Evolutionary conservation across 2,797 vertebrate genomes (phyloP), one percentile per base, ranked within the genome.

Genomic region (Streptopelia turtur): DNA sequence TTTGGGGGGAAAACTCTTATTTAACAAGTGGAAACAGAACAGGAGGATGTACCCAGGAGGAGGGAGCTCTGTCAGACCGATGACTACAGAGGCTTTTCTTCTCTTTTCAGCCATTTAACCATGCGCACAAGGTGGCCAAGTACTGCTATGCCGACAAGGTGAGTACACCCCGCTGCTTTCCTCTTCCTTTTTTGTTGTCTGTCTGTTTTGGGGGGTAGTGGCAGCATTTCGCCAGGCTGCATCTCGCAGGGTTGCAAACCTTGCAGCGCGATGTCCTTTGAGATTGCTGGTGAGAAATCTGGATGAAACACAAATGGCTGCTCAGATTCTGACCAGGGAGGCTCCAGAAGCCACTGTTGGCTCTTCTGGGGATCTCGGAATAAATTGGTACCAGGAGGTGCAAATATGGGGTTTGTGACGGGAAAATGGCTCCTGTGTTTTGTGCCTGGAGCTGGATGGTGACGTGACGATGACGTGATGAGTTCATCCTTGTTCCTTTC

Each of bases 131-230:
- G 91, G 98, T 99, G 93, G 98, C 99, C 81, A 99, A 99, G 97
- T 99, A 98, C 97, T 99, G 99, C 95, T 99, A 99, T 0, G 99
- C 99, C 4, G 98, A 99, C 97, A 98, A 99, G 99, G 99, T 99
- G 96, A 98, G 98, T 27, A 1, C 23, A 2, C 5, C 59, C 27
- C 4, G 0, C n/a, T 55, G 41, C 63, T 7, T 37, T 9, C 8
- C 35, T 63, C 56, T 49, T n/a, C 30, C 5, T 27, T 28, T 37
- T 1, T 17, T 43, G 43, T 18, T 18, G 6, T 41, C 41, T 0
- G 3, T 21, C 10, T 35, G 17, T 5, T 20, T 57, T 35, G 0
- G 11, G 10, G 11, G 5, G 6, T 14, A 31, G 35, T 6, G 3
- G 35, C 41, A 31, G 56, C 3, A 0, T 11, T 45, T 66, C 3